Percentiles rank a stretch among this genome's conserved stretches.
Conservation (phyloP, 2,113 vertebrate species). For the Chinchilla lanigera region DNA sequence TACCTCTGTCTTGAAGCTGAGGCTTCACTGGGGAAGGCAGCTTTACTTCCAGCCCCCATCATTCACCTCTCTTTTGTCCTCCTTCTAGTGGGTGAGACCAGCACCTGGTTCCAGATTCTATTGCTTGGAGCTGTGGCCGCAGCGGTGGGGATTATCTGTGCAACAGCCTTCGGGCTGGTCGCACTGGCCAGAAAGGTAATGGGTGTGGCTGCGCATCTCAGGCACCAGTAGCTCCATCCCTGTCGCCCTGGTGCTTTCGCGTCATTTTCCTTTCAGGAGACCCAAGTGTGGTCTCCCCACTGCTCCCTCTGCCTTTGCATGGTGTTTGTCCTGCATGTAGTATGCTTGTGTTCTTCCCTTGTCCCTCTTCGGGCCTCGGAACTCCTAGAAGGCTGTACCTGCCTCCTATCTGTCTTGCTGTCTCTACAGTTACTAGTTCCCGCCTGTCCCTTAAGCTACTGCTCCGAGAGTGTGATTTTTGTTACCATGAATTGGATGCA, state of each 20-base stretch:
- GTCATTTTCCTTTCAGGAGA: neutral
- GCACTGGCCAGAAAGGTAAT: constrained; percentile 66
- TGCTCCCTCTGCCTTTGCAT: too few relatives aligned
- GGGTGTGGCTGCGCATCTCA: neutral
- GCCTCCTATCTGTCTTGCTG: neutral
- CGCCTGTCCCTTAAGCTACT: neutral
- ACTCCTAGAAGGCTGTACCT: neutral
- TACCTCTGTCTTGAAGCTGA: neutral
- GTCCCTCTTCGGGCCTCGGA: neutral
- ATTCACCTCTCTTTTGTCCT: neutral
- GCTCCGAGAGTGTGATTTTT: neutral
- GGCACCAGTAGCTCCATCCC: neutral
- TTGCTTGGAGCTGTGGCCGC: neutral
- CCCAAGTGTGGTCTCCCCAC: too few relatives aligned
- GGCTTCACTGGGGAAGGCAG: too few relatives aligned
- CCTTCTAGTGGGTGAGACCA: constrained; percentile 8
- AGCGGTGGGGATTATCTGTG: neutral
- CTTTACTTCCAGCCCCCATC: neutral
- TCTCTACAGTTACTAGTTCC: neutral
- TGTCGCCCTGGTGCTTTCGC: neutral
- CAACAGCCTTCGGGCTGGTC: neutral
- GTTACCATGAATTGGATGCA: neutral
- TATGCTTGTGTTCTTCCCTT: neutral
- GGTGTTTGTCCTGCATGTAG: neutral
- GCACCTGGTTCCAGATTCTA: neutral